Evolutionary conservation across 2,113 vertebrate genomes (phyloP), one percentile per base, ranked within the genome.

Genomic region (Pedionomus torquatus): DNA sequence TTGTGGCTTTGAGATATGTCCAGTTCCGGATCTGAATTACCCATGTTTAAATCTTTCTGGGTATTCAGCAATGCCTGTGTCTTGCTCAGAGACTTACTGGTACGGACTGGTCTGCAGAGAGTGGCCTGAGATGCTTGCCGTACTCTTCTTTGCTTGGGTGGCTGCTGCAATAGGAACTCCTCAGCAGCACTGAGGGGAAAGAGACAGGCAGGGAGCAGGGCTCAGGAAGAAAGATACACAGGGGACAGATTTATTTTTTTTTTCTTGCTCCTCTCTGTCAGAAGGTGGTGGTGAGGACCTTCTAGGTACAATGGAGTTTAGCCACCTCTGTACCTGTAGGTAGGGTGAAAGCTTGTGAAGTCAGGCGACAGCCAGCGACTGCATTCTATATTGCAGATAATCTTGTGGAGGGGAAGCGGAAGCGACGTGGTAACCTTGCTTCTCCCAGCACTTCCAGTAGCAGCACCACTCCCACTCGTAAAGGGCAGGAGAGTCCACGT

Each of bases 381-480:
- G 80, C 60, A 23, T 87, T 2, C 58, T 58, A 0, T 58, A 4
- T 52, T 23, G 6, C 80, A 99, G 99, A 99, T 95, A 99, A 99
- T 97, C 98, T 99, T 94, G 99, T 99, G 92, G 99, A 99, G 97
- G 99, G 99, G 71, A 99, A 99, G 95, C 98, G 99, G 92, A 98
- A 98, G 84, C 98, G 99, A 20, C 98, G 99, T 58, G 97, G 98
- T 61, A 98, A 98, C 87, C 33, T 97, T 9, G 98, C 92, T 28
- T 98, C 97, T 11, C 98, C 99, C 37, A 95, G 98, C 77, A 97
- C 98, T 66, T 97, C 98, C 92, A 98, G 98, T 96, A 98, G 97
- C 89, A 97, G 97, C 95, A 98, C 97, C 49, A 98, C 98, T n/a
- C 97, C 98, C 30, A 96, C 97, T 19, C 98, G 98, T 21, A 98